Conservation (phyloP, 1,140 invertebrate species). For the Bombus superbus region DNA sequence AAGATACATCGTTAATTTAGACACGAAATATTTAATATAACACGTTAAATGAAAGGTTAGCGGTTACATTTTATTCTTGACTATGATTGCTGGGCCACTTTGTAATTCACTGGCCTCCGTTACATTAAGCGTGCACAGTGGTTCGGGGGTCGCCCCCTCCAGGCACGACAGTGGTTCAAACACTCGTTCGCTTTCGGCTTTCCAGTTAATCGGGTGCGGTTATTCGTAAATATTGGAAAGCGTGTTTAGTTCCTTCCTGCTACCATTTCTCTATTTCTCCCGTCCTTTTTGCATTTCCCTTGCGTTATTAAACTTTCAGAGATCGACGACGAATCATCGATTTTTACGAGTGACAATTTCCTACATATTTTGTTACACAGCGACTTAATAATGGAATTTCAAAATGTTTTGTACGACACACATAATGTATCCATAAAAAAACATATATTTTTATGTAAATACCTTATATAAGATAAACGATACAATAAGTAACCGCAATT, state of each 20-base stretch:
- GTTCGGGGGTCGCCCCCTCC: slow-evolving; percentile 39
- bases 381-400: not conserved
- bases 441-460: no score
- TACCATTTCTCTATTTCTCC: not conserved
- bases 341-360: no score
- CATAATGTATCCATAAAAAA: no score
- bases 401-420: no score
- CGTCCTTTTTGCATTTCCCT: not conserved
- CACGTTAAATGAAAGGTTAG: not conserved
- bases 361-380: not conserved
- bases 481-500: not conserved
- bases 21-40: no score
- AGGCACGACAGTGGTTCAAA: not conserved
- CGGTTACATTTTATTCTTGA: slow-evolving; percentile 20
- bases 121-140: slow-evolving; percentile 10
- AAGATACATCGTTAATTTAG: no score
- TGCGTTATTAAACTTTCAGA: not conserved
- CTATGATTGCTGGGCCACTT: not conserved
- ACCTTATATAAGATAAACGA: no score
- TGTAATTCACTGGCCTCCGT: slow-evolving; percentile 35
- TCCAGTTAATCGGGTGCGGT: slow-evolving; percentile 59
- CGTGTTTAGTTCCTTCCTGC: slow-evolving; percentile 43
- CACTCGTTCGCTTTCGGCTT: slow-evolving; percentile 38
- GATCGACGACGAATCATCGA: not conserved
- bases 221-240: slow-evolving; percentile 66